A percentile compares a stretch with the other conserved stretches of the same genome.
phyloP scores from a whole-genome alignment of 2,113 vertebrate genomes.

The Solea senegalensis region DNA sequence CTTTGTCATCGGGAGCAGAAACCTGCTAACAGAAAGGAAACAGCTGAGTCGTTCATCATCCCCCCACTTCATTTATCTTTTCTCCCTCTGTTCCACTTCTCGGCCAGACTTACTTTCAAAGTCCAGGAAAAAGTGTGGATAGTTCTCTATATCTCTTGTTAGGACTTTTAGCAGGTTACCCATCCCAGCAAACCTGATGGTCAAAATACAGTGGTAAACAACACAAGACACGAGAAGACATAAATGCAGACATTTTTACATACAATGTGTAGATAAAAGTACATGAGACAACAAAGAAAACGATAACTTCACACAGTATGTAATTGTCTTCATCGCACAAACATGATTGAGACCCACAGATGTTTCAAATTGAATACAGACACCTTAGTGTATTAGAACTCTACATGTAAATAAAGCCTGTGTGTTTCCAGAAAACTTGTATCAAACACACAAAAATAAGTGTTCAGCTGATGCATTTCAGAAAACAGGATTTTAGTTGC shows the following conservation, averaged over 20 bases:
- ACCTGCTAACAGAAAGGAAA: constrained; percentile 61
- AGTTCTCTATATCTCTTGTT: constrained; percentile 99
- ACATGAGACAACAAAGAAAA: neutral
- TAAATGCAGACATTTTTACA: constrained; percentile 3
- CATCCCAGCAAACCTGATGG: constrained; percentile 98
- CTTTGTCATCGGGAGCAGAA: constrained; percentile 45
- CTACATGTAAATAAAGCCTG: too few species aligned
- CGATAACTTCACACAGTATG: neutral
- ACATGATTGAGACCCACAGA: constrained; percentile 1
- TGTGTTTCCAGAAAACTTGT: too few species aligned
- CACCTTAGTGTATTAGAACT: too few species aligned
- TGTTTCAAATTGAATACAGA: neutral
- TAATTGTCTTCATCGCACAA: neutral
- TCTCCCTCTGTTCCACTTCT: constrained; percentile 32
- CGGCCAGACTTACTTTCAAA: constrained; percentile 98
- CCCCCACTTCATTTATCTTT: constrained; percentile 28
- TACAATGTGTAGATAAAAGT: neutral
- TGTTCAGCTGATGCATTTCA: too few species aligned
- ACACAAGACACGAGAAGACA: constrained; percentile 16
- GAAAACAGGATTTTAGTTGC: too few species aligned
- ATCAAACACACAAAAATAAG: too few species aligned
- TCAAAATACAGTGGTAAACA: constrained; percentile 74
- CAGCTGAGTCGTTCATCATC: constrained; percentile 40
- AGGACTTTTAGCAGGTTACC: constrained; percentile 99
- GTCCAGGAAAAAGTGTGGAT: constrained; percentile 99